phyloP scores from a whole-genome alignment of 2,113 vertebrate species.

The Edolisoma coerulescens region DNA sequence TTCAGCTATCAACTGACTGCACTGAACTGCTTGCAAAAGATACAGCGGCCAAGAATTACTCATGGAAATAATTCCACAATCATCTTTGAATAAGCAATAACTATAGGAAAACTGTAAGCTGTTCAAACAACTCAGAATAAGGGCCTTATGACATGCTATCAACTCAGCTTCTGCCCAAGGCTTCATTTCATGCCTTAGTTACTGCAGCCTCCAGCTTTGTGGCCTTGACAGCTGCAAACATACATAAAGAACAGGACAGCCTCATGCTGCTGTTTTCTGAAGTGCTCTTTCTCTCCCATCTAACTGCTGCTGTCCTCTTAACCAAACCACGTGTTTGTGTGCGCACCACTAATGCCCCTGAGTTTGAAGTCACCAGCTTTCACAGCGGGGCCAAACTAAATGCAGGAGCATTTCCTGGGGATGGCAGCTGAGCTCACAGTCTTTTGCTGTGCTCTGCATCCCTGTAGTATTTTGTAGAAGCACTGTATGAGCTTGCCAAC shows the following conservation, averaged over 20 bases:
- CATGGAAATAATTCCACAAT: slow-evolving; percentile 48
- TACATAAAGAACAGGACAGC: neutral
- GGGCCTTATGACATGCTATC: neutral
- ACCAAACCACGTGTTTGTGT: accelerated
- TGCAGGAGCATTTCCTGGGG: neutral
- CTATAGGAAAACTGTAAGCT: slow-evolving; percentile 31
- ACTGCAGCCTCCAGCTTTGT: neutral
- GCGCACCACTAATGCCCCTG: neutral
- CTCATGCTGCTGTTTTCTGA: neutral
- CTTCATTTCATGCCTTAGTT: neutral
- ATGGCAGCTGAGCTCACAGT: neutral
- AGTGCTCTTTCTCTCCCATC: neutral
- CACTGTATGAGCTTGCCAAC: neutral
- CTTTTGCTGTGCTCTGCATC: neutral
- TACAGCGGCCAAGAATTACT: slow-evolving; percentile 5
- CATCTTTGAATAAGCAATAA: slow-evolving; percentile 35
- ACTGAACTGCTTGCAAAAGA: neutral
- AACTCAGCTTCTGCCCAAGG: neutral
- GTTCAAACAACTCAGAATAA: neutral
- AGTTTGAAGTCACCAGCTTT: neutral
- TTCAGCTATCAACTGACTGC: slow-evolving; percentile 13
- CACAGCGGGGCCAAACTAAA: accelerated
- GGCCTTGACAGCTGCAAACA: neutral
- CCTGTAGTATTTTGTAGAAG: neutral
- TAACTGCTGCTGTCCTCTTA: neutral